Evolutionary conservation across 1,140 invertebrate genomes (phyloP).

Genomic region (Pteromalus puparum): DNA sequence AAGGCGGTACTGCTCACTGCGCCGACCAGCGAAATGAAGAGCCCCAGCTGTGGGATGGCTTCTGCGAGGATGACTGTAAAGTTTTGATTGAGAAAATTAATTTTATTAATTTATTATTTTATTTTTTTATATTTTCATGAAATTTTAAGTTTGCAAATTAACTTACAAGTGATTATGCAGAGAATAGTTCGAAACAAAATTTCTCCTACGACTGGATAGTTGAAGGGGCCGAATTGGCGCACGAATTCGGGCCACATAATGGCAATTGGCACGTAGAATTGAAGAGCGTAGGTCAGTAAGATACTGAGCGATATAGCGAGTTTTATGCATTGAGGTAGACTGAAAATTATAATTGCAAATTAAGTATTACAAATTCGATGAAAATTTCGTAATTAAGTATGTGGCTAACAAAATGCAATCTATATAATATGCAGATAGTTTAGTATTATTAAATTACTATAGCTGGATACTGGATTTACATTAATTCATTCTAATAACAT

Average conservation of each 20-base stretch:
- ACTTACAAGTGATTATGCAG: constrained; percentile 87
- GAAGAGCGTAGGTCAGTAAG: constrained; percentile 88
- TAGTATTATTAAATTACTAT: no score
- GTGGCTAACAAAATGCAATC: not conserved
- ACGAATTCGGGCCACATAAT: constrained; percentile 79
- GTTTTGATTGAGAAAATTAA: not conserved
- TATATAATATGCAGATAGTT: no score
- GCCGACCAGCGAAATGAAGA: constrained; percentile 94
- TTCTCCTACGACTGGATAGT: constrained; percentile 77
- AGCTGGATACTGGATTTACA: no score
- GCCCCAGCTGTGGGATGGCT: constrained; percentile 87
- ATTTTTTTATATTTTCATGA: not conserved
- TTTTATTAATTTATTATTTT: constrained; percentile 5
- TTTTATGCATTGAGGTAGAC: constrained; percentile 78
- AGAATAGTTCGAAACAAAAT: constrained; percentile 79
- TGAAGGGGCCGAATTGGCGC: constrained; percentile 74
- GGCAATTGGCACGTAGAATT: constrained; percentile 89
- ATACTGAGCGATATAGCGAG: constrained; percentile 85
- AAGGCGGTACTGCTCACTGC: constrained; percentile 91
- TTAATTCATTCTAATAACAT: no score
- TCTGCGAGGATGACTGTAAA: constrained; percentile 84
- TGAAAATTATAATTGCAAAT: constrained; percentile 62
- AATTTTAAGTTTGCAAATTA: not conserved
- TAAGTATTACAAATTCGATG: not conserved
- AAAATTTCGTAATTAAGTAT: not conserved